phyloP scores from a whole-genome alignment of 2,888 invertebrate species.

The Poecilus cupreus region DNA sequence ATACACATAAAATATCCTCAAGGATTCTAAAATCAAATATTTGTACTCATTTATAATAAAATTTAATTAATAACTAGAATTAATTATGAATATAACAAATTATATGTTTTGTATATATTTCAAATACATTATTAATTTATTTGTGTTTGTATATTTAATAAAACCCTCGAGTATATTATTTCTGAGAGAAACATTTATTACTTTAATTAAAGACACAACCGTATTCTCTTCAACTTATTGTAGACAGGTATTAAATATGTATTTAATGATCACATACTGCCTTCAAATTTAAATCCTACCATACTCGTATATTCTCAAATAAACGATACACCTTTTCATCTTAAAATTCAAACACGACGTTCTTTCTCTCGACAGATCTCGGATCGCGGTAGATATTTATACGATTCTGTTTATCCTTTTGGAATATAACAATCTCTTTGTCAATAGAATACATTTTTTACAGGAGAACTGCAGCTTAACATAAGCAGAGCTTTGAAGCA shows the following conservation, averaged over 20 bases:
- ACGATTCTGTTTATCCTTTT: slow-evolving; percentile 8
- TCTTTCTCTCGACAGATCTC: not conserved
- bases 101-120: not conserved
- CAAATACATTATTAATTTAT: too few relatives aligned
- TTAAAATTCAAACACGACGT: not conserved
- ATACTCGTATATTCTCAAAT: not conserved
- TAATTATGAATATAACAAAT: not conserved
- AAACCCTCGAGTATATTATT: too few relatives aligned
- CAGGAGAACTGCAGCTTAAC: not conserved
- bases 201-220: too few relatives aligned
- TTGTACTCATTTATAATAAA: not conserved
- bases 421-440: slow-evolving; percentile 29
- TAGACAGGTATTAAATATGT: too few relatives aligned
- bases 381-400: not conserved
- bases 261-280: too few relatives aligned
- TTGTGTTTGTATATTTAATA: too few relatives aligned
- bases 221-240: too few relatives aligned
- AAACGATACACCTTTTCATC: not conserved
- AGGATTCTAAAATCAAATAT: slow-evolving; percentile 11
- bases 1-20: not conserved
- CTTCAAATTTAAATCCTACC: too few relatives aligned
- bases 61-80: slow-evolving; percentile 20
- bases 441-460: slow-evolving; percentile 30
- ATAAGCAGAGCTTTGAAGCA: not conserved
- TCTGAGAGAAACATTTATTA: too few relatives aligned